phyloP scores from a whole-genome alignment of 1,140 invertebrate species.

The Leptopilina clavipes region DNA sequence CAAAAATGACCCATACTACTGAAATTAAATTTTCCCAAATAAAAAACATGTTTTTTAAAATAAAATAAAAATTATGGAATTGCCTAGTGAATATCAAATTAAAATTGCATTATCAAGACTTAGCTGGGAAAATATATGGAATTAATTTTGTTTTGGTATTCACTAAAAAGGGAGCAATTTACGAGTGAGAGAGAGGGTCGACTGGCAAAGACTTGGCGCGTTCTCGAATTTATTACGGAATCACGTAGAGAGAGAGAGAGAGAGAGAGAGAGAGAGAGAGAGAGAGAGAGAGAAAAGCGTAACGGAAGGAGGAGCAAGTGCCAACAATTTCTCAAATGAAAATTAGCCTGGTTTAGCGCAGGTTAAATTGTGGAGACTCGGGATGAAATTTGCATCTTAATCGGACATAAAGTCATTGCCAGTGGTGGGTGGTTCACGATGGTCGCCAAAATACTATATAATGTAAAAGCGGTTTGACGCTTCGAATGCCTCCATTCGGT shows the following conservation, averaged over 20 bases:
- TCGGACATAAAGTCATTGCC: constrained; percentile 68
- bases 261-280: no score
- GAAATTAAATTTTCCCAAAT: no score
- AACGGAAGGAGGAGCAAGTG: background rate
- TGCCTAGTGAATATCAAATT: no score
- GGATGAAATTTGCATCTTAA: constrained; percentile 72
- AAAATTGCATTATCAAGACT: no score
- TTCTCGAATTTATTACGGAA: constrained; percentile 14
- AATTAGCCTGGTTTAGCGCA: constrained; percentile 63
- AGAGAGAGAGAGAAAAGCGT: background rate
- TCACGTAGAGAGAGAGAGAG: background rate
- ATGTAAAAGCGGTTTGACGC: constrained; percentile 52
- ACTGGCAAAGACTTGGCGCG: constrained; percentile 4
- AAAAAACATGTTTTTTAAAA: no score
- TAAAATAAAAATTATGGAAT: no score
- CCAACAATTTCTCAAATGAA: constrained; percentile 67
- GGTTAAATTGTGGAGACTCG: constrained; percentile 64
- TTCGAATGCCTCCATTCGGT: constrained; percentile 52
- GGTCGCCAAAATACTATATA: constrained; percentile 47
- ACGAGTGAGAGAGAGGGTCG: background rate
- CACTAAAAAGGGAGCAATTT: no score
- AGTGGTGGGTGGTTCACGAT: constrained; percentile 42
- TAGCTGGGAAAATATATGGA: background rate
- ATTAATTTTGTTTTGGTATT: background rate
- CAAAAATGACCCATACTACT: no score